Evolutionary conservation across 2,113 vertebrate genomes (phyloP), one percentile per base, ranked within the genome.

Genomic region (Sebastes fasciatus): DNA sequence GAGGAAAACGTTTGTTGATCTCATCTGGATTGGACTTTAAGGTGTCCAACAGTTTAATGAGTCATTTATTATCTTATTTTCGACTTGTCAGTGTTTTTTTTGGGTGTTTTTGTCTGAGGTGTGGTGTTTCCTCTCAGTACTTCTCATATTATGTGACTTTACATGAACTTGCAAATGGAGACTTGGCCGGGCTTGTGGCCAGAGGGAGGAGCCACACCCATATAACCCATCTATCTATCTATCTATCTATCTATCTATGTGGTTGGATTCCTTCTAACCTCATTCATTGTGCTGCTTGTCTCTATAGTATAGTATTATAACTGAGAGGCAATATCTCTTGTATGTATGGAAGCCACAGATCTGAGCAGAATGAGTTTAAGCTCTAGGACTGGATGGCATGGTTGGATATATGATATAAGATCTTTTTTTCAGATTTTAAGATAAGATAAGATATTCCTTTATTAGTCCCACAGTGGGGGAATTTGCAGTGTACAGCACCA

Each of bases 181-280:
- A 82, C 77, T 76, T 45, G 49, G 52, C 52, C 52, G 52, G 43
- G 16, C 68, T 77, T 89, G 65, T 80, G 91, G 74, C 84, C 65
- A 75, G 61, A 88, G 85, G 88, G 89, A 80, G 88, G 86, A 86
- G 93, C 92, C 93, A 23, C 93, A 89, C 93, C 93, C 93, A 72
- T 55, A 74, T 34, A 63, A 52, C 42, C 73, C 77, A 69, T 78
- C 62, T 66, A 71, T 84, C 67, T 68, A n/a, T 74, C 71, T 67
- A 34, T 34, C 26, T 34, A 34, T 34, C 71, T 67, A 34, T 34
- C 26, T 34, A 14, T 74, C 71, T 70, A 34, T 62, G 83, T 81
- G 79, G 77, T 78, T 66, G 62, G 66, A 66, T 65, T 79, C 68
- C 60, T 58, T 69, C 69, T 71, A 19, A 54, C 66, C 54, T 72